Evolutionary conservation across 2,113 vertebrate species (phyloP), one percentile per base, ranked within the genome.

Genomic region (Lophius piscatorius): DNA sequence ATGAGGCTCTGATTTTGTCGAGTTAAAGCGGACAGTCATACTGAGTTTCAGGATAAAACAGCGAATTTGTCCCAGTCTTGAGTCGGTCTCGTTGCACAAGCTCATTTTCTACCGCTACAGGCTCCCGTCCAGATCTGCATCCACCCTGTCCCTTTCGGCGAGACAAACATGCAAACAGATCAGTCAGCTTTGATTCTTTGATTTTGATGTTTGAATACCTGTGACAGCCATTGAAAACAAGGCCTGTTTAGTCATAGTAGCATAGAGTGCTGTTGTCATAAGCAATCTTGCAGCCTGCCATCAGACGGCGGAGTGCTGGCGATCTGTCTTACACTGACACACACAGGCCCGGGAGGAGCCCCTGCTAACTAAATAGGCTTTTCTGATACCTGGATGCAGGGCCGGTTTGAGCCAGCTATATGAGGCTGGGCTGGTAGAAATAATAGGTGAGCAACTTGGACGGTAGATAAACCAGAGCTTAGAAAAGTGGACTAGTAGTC

Each of bases 141-240:
- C 52, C 62, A 23, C 31, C 41, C 62, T 35, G 82, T 79, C 83
- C 77, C 87, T 70, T 38, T 6, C 33, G 79, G 79, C 72, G 41
- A 76, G 21, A 58, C 70, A 62, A 70, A 71, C 74, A 63, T 79
- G 73, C 79, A 72, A 82, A 77, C 79, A 9, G 62, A 76, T 76
- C 87, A 55, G 83, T 87, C 87, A 80, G 67, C 79, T 84, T 66
- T 65, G 70, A 83, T 89, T 55, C 73, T 57, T 63, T 71, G 72
- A 78, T 71, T 78, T 47, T 77, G 84, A 88, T 49, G 64, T 81
- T 61, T 67, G 64, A 74, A 70, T 70, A 63, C 73, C 69, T 80
- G 79, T 80, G 79, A 73, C 85, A 84, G 77, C 76, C 74, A 68
- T 81, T 52, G 78, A 70, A 78, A 80, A 81, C 71, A 44, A 57